These are phyloP conservation scores for Oxygymnocypris stewartii DNA, from an alignment of 2,113 vertebrate species.

Conservation along the genomic window DNA sequence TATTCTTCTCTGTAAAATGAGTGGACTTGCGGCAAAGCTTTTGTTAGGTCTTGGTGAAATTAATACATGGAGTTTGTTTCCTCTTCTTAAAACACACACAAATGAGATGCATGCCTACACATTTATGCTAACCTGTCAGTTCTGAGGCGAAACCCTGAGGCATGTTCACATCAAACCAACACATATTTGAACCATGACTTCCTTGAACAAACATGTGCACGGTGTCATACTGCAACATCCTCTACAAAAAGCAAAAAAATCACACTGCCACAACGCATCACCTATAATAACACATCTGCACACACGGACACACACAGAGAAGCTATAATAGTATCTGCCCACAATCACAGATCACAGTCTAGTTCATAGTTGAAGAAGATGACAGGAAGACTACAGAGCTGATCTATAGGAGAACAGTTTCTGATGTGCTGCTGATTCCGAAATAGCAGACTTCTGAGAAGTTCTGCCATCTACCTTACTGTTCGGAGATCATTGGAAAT, in stretches of 20 bases:
- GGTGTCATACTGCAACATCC: conserved; percentile 17
- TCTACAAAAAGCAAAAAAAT: background rate
- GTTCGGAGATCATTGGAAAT: background rate
- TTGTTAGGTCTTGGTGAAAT: background rate
- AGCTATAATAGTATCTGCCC: background rate
- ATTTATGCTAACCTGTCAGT: background rate
- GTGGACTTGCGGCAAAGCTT: background rate
- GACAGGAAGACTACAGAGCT: background rate
- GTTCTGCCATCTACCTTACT: no score
- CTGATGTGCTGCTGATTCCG: background rate
- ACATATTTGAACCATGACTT: conserved; percentile 4
- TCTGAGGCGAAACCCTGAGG: background rate
- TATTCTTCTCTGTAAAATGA: background rate
- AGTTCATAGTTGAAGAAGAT: background rate
- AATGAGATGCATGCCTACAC: background rate
- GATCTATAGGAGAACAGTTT: background rate
- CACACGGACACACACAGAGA: background rate
- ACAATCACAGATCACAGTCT: background rate
- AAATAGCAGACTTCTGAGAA: background rate
- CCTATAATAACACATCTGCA: background rate
- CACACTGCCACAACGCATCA: background rate
- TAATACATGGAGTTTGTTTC: background rate
- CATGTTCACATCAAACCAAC: background rate
- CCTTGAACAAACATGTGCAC: background rate
- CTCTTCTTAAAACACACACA: background rate